Base-by-base conservation (phyloP, 2,888 invertebrate species). In the Bugulina stolonifera region DNA sequence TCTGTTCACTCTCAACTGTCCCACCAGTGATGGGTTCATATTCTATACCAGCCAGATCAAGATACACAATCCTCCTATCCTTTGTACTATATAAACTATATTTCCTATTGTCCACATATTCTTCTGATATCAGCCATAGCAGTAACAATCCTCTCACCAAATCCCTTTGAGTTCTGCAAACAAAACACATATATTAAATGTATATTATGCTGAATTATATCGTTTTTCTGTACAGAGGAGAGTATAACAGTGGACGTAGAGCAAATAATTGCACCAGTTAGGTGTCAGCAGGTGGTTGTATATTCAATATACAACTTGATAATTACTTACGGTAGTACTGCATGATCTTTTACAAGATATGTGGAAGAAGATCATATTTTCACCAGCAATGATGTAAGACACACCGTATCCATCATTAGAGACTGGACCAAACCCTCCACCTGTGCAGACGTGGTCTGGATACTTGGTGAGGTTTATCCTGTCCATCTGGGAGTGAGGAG, bases 351-450 rank as follows among this genome's bases (percentile, higher is more conserved):
- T 98, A 85, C 93, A 92, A 64, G 97, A 97, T 79, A 99, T 93
- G 84, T 99, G 99, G 89, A 99, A 99, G 87, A 98, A 98, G 75
- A 99, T 85, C 32, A 91, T 88, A 86, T 98, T 90, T 85, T 99
- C 99, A 54, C 98, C 97, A 72, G 95, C 96, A 79, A 99, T 93
- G 79, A 99, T 95, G 84, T 99, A 99, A 0, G 96, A 97, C 1
- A 99, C 97, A 69, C 99, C 99, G 84, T 99, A 99, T 52, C 99
- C 99, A 84, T 97, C 94, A 85, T 98, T 96, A 0, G 97, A 95
- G 0, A 70, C 70, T 0, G 97, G 97, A 0, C 99, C 99, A 86
- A 99, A 99, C 71, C 99, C 99, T 71, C 97, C 97, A 35, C 97
- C 97, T 0, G 94, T 94, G 78, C 93, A 93, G 77, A 97, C 93